Evolutionary conservation across 2,113 vertebrate species (phyloP), one percentile per base, ranked within the genome.

Genomic region (Rhagologus leucostigma): DNA sequence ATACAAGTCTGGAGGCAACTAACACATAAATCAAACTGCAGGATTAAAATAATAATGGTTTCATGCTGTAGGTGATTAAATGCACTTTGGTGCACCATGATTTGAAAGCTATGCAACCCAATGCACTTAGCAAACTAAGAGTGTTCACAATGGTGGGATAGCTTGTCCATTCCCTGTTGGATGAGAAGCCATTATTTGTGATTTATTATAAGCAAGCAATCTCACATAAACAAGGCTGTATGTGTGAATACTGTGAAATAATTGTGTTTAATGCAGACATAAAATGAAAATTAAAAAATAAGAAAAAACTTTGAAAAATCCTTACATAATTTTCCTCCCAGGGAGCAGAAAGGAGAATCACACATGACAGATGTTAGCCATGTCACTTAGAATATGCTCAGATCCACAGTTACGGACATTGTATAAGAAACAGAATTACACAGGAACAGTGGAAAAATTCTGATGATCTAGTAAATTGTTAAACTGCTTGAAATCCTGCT

Each of bases 291-390:
- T n/a, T n/a, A 94, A 50, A 89, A 94, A 74, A 29, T n/a, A 93
- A 39, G 67, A 62, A 91, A 96, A 89, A 92, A 95, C 91, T 93
- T 96, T 23, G 11, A 44, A 93, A 97, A 89, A 92, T 96, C 94
- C 96, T 97, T 97, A 97, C 96, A 97, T 97, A 97, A 97, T 97
- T 97, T 97, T 97, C 96, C 96, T 97, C 96, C 96, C 96, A 97
- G 96, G 96, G 95, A 97, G 96, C 96, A 97, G 95, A 97, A 97
- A 97, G 96, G 96, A 97, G 96, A 97, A 97, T 97, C 94, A 97
- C 77, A 97, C 95, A 97, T 96, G 96, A 97, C 96, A 97, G 80
- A 97, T 96, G 95, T 97, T 97, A 97, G 96, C 86, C 86, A 97
- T 97, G 96, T 93, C 96, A 97, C 80, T 97, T 95, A 95, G 83